Base-by-base conservation (phyloP, 2,113 vertebrate species). In the Erpornis zantholeuca region DNA sequence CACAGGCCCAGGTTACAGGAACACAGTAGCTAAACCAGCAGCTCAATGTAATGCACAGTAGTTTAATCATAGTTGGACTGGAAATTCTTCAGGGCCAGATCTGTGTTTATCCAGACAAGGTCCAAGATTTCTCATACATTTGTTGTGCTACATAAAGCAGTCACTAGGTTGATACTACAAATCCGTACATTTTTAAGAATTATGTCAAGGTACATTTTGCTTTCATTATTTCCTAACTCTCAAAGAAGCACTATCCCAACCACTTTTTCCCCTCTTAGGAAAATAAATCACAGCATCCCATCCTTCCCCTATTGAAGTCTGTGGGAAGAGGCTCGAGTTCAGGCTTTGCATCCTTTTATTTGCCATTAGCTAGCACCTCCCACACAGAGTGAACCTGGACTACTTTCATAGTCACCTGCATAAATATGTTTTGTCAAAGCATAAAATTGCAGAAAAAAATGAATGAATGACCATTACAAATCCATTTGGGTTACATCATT, bases 381-480 rank as follows among this genome's bases (percentile, higher is more conserved):
- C 71, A 94, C 90, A 86, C 95, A 94, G 24, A 94, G 63, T 24
- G 68, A 94, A 87, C 88, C 90, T 79, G 69, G 16, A 81, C 91
- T 94, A 70, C 93, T 84, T 97, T 88, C 95, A 88, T 87, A 96
- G 82, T 81, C 87, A 97, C 94, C 83, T 96, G 95, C 94, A 97
- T 97, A 97, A 97, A 97, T 94, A 97, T n/a, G 61, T 97, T 98
- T 97, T 96, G 94, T 98, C 96, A 97, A 97, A 96, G 85, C 95
- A 97, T 92, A 93, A 90, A 98, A 92, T 27, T 64, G 90, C 47
- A 83, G 79, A 29, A 95, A 82, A 97, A 97, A 94, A 98, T 79
- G 96, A 98, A 98, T 97, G 97, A 98, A 98, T 97, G 97, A 98
- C 98, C 98, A 98, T 98, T 98, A 98, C 97, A 97, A 98, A 99